These are phyloP conservation scores for Diarsia dahlii DNA, from an alignment of 2,888 invertebrate species.

Conservation along the genomic window DNA sequence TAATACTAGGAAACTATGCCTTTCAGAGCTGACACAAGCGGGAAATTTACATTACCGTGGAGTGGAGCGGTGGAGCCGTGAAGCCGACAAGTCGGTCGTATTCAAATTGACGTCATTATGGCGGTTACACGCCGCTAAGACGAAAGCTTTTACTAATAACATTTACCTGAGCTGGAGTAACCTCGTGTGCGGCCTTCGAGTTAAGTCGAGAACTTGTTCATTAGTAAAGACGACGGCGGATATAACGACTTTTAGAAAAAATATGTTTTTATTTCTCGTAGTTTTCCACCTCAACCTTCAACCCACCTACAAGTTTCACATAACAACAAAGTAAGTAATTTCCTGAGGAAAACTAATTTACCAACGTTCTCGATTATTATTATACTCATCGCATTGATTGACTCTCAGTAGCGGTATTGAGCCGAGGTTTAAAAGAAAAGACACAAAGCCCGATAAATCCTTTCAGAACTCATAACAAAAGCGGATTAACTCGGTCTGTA, in stretches of 20 bases:
- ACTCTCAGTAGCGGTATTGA: slow-evolving; percentile 73
- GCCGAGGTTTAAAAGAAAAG: slow-evolving; percentile 73
- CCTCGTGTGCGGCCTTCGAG: slow-evolving; percentile 38
- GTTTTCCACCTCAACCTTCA: not conserved
- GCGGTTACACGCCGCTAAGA: slow-evolving; percentile 72
- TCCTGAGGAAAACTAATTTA: slow-evolving; percentile 32
- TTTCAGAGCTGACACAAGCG: slow-evolving; percentile 72
- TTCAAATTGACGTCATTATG: slow-evolving; percentile 85
- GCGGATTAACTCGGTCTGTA: slow-evolving; percentile 81
- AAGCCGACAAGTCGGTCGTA: slow-evolving; percentile 77
- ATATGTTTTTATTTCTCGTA: not conserved
- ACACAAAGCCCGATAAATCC: slow-evolving; percentile 78
- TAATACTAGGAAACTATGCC: slow-evolving; percentile 78
- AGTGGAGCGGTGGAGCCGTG: slow-evolving; percentile 70
- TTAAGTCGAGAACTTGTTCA: slow-evolving; percentile 30
- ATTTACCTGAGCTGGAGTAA: slow-evolving; percentile 50
- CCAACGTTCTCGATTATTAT: slow-evolving; percentile 30
- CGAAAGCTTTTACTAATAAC: slow-evolving; percentile 71
- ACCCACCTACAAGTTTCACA: not conserved
- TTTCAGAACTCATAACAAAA: slow-evolving; percentile 83
- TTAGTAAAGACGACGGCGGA: slow-evolving; percentile 26
- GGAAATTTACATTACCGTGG: slow-evolving; percentile 81
- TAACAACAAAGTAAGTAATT: slow-evolving; percentile 21
- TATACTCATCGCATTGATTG: slow-evolving; percentile 59
- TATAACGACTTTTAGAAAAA: slow-evolving; percentile 2